Percentiles rank a stretch among this genome's conserved stretches.
phyloP scores from a whole-genome alignment of 2,888 invertebrate species.

The Sipunculus nudus region DNA sequence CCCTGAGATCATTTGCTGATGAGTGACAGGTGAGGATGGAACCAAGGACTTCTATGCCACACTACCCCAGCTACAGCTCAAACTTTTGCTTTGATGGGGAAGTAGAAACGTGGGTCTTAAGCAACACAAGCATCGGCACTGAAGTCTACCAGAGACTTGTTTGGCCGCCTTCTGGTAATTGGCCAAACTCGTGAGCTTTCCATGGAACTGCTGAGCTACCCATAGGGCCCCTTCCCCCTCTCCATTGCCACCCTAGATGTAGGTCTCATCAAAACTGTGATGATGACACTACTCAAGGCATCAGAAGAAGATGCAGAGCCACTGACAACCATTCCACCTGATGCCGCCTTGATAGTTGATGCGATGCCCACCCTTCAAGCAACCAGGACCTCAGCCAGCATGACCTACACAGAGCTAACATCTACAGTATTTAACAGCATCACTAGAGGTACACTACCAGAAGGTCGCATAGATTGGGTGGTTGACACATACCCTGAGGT shows the following conservation, averaged over 20 bases:
- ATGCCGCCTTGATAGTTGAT: background rate
- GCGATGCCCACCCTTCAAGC: background rate
- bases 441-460: background rate
- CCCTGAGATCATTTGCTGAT: no score
- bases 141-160: background rate
- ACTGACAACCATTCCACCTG: background rate
- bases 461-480: no score
- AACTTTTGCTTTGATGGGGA: no score
- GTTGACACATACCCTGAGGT: no score
- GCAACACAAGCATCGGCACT: background rate
- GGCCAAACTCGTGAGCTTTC: background rate
- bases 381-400: background rate
- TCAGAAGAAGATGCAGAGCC: background rate
- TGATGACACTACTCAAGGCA: background rate
- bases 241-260: conserved; percentile 1
- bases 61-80: no score
- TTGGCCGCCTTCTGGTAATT: background rate
- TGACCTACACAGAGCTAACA: background rate
- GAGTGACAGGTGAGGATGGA: no score
- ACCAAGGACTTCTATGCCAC: no score
- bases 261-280: background rate
- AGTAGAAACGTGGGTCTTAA: no score
- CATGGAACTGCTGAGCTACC: background rate
- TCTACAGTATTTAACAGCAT: background rate
- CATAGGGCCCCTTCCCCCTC: background rate